phyloP scores from a whole-genome alignment of 2,113 vertebrate genomes.

The Eulacestoma nigropectus region DNA sequence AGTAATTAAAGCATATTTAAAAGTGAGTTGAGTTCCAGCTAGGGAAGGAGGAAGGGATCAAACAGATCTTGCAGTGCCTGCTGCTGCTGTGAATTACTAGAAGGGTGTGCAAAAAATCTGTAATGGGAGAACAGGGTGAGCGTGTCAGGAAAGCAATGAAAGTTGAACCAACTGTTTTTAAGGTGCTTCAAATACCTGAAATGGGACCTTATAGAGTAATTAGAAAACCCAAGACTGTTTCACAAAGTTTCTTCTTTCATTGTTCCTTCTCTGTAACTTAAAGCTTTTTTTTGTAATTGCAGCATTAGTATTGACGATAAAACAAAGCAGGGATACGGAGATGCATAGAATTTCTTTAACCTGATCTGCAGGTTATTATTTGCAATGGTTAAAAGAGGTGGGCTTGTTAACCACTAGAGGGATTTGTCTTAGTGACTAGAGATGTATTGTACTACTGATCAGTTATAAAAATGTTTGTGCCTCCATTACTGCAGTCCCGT shows the following conservation, averaged over 20 bases:
- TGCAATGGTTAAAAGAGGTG: neutral
- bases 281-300: neutral
- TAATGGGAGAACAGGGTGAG: neutral
- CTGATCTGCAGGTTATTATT: neutral
- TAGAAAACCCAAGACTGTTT: neutral
- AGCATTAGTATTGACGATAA: neutral
- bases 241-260: neutral
- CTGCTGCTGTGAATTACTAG: neutral
- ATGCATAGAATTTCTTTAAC: neutral
- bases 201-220: neutral
- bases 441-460: neutral
- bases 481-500: neutral
- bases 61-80: neutral
- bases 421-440: neutral
- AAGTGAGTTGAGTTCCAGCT: neutral
- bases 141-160: neutral
- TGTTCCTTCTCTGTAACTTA: neutral
- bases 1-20: neutral
- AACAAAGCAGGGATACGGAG: neutral
- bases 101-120: neutral
- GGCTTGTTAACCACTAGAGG: neutral
- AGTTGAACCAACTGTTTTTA: neutral
- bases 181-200: neutral
- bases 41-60: neutral
- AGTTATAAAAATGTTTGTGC: neutral